Evolutionary conservation across 2,113 vertebrate genomes (phyloP).

Genomic region (Melierax canorus): DNA sequence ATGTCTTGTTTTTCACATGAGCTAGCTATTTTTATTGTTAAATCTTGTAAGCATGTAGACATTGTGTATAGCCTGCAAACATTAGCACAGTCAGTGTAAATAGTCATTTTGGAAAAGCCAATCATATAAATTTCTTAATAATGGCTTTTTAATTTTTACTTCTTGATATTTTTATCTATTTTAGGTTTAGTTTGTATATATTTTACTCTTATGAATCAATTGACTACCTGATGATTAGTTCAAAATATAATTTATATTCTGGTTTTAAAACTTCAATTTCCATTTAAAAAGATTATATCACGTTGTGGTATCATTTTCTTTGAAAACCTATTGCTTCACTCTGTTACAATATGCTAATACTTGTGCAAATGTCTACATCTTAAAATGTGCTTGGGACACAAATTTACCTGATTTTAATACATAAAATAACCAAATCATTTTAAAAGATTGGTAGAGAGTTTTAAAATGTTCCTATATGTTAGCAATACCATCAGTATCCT

Average conservation of each 20-base stretch:
- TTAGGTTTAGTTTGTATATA: neutral
- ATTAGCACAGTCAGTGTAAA: neutral
- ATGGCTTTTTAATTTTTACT: neutral
- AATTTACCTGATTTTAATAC: neutral
- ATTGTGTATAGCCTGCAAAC: neutral
- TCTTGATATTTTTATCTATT: neutral
- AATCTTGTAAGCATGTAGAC: neutral
- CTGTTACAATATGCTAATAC: neutral
- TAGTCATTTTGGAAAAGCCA: neutral
- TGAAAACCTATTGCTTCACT: neutral
- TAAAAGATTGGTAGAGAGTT: neutral
- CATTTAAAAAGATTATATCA: neutral
- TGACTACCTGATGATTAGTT: neutral
- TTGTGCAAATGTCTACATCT: neutral
- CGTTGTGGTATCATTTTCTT: neutral
- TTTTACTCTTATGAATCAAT: neutral
- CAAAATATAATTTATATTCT: neutral
- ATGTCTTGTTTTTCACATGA: neutral
- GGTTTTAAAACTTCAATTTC: neutral
- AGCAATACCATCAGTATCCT: neutral
- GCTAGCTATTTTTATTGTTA: neutral
- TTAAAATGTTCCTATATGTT: neutral
- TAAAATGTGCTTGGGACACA: neutral
- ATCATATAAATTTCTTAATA: neutral
- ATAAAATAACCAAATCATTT: neutral